Conservation (phyloP, 2,797 vertebrate genomes). For the Selene dorsalis region DNA sequence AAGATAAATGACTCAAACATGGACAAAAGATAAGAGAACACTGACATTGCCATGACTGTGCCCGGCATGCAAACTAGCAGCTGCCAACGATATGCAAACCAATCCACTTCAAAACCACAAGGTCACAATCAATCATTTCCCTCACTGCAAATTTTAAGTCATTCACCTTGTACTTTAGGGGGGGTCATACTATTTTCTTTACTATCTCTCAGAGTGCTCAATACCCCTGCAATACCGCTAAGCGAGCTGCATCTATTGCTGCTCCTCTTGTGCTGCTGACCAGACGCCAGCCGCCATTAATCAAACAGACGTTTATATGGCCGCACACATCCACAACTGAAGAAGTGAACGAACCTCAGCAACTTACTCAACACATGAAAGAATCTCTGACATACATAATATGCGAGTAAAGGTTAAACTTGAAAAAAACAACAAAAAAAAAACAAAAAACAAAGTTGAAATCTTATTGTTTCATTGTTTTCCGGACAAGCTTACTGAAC, state of each 20-base stretch:
- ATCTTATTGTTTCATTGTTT: constrained; percentile 16
- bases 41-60: constrained; percentile 5
- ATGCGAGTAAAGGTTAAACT: background rate
- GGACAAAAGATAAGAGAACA: background rate
- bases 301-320: constrained; percentile 58
- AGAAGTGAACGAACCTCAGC: constrained; percentile 22
- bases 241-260: constrained; percentile 26
- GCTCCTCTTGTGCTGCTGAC: constrained; percentile 25
- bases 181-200: background rate
- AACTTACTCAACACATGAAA: constrained; percentile 15
- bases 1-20: background rate
- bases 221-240: constrained; percentile 3
- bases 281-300: constrained; percentile 66
- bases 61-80: constrained; percentile 43
- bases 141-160: constrained; percentile 19
- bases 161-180: constrained; percentile 6
- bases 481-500: background rate
- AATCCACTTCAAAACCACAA: constrained; percentile 36
- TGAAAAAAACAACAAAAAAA: too few relatives aligned
- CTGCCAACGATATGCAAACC: constrained; percentile 17
- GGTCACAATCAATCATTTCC: constrained; percentile 36
- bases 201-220: background rate
- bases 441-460: background rate
- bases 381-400: constrained; percentile 15
- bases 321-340: constrained; percentile 21